Percentiles rank a stretch among this genome's conserved stretches.
These are phyloP conservation scores for Euzophera pinguis DNA, from an alignment of 2,888 invertebrate genomes.

Conservation along the genomic window DNA sequence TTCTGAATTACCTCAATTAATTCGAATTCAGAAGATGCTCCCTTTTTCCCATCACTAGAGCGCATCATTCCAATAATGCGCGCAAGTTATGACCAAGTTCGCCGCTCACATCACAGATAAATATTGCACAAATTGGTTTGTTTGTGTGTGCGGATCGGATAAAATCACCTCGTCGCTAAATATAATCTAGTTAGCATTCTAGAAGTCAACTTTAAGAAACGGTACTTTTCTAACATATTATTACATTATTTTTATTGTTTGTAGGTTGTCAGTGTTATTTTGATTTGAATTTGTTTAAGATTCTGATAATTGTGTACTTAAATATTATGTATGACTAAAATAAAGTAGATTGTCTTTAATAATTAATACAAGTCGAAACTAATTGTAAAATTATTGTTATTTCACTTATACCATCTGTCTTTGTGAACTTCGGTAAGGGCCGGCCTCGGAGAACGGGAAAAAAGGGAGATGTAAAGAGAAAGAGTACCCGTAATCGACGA, in stretches of 20 bases:
- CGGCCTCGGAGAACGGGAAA: too few species aligned
- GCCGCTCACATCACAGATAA: conserved; percentile 33
- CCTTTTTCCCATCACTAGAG: conserved; percentile 23
- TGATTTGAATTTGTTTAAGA: not conserved
- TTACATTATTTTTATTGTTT: not conserved
- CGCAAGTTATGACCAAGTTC: conserved; percentile 36
- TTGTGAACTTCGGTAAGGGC: too few species aligned
- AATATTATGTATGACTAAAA: too few species aligned
- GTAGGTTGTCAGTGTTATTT: not conserved
- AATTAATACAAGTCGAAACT: too few species aligned
- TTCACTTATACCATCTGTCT: too few species aligned
- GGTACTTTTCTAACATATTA: not conserved
- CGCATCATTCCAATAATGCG: conserved; percentile 36
- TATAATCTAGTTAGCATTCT: conserved; percentile 45
- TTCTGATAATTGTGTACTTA: too few species aligned
- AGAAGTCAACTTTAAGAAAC: conserved; percentile 13
- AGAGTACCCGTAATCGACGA: too few species aligned
- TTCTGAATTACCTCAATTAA: too few species aligned
- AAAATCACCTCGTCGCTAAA: conserved; percentile 34
- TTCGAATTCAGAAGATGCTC: too few species aligned
- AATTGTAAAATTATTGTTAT: too few species aligned
- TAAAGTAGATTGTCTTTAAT: too few species aligned
- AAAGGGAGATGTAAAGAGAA: too few species aligned
- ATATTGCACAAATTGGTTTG: conserved; percentile 54
- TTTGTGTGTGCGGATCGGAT: conserved; percentile 40